Base-by-base conservation (phyloP, 2,888 invertebrate species). In the Enchytraeus crypticus region DNA sequence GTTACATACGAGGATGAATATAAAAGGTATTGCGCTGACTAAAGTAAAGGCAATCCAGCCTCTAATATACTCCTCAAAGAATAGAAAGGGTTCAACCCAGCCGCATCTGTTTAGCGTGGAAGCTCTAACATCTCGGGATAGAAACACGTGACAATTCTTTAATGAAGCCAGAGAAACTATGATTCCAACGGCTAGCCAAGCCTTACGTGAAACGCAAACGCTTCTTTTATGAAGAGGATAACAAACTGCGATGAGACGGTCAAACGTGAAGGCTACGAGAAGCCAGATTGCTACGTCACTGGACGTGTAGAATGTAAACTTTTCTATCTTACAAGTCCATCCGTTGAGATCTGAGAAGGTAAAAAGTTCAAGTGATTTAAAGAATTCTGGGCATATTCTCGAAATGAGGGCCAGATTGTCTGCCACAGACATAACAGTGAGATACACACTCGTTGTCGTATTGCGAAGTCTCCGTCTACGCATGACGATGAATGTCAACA, bases 221-320 rank as follows among this genome's bases (percentile, higher is more conserved):
- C 62, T 29, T 34, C 64, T 71, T 21, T 72, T 70, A 27, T 63
- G 62, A 47, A 73, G 68, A 0, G 77, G 77, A 30, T 71, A 64
- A n/a, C 72, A 71, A 2, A 77, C 74, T n/a, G 69, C 72, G 8
- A 76, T 51, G 57, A 73, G 72, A n/a, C 77, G 64, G 61, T 77
- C 76, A 5, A 74, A 58, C 18, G 74, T 74, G 30, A 75, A 73
- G 0, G 73, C 69, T 2, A 76, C 74, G 18, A 75, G 62, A 18
- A 72, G 66, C 76, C 75, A 77, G 2, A 73, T 73, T 29, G 74
- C 72, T 14, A 71, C 68, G 46, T 75, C 75, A 27, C 73, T 63
- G 0, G 69, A 67, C 0, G 70, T 54, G 62, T 76, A 76, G 3
- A 74, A 74, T 1, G 72, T 47, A 60, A 75, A 74, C n/a, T 69